Evolutionary conservation across 2,797 vertebrate species (phyloP).

Genomic region (Scolopax bukidnonensis): DNA sequence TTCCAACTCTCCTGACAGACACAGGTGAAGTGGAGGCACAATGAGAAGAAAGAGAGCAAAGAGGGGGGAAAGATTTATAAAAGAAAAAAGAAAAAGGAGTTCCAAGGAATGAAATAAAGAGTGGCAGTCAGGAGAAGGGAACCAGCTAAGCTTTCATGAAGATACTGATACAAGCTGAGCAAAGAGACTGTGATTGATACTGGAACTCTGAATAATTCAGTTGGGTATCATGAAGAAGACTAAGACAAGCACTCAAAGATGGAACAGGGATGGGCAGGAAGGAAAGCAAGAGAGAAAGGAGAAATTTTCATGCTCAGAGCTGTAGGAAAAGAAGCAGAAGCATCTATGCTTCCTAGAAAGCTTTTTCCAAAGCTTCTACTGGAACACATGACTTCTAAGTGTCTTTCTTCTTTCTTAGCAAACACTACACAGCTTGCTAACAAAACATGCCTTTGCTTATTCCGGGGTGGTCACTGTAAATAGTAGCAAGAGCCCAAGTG

Average conservation of each 20-base stretch:
- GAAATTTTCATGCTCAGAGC: not conserved
- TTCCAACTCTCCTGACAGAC: not conserved
- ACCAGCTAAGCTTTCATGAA: not conserved
- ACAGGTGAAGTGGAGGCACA: not conserved
- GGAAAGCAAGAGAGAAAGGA: not conserved
- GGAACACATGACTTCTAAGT: not conserved
- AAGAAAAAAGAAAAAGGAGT: not conserved
- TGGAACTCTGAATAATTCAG: not conserved
- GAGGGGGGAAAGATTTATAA: accelerated
- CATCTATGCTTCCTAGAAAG: not conserved
- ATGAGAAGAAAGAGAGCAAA: not conserved
- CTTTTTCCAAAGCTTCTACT: not conserved
- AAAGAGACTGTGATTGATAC: not conserved
- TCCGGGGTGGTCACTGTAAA: not conserved
- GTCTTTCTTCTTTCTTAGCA: not conserved
- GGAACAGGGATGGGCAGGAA: not conserved
- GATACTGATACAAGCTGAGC: not conserved
- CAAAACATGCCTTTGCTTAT: not conserved
- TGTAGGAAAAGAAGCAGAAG: not conserved
- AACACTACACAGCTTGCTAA: not conserved
- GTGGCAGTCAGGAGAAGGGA: not conserved
- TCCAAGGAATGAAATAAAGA: not conserved
- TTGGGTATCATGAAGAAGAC: not conserved
- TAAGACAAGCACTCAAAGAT: not conserved
- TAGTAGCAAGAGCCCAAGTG: not conserved